phyloP scores from a whole-genome alignment of 2,113 vertebrate genomes.

The Platycercus adscitus region DNA sequence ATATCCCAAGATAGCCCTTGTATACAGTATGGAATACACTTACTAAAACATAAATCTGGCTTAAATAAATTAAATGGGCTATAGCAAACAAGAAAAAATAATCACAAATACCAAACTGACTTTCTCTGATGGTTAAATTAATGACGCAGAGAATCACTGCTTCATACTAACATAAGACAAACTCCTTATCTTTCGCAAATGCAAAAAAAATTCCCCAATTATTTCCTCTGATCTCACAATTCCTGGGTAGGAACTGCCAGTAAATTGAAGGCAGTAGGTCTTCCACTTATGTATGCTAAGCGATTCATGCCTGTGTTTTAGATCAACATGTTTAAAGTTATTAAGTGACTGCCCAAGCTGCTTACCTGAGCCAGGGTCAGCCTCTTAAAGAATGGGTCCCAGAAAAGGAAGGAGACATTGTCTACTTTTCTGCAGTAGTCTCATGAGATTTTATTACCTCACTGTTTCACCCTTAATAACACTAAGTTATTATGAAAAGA shows the following conservation, averaged over 20 bases:
- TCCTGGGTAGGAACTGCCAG: background rate
- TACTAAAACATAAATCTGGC: background rate
- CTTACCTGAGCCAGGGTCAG: background rate
- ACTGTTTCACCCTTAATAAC: background rate
- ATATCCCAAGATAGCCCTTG: background rate
- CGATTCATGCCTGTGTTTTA: background rate
- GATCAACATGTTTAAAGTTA: background rate
- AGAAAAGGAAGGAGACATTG: background rate
- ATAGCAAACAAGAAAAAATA: background rate
- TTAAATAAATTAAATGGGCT: background rate
- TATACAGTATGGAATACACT: background rate
- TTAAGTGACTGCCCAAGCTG: background rate
- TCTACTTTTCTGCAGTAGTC: background rate
- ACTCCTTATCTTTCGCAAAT: background rate
- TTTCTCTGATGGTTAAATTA: background rate
- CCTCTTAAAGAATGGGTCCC: background rate
- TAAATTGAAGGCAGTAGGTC: background rate
- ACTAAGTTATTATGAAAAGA: background rate
- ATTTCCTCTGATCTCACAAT: background rate
- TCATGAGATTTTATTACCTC: background rate
- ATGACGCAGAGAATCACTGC: background rate
- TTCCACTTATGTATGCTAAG: background rate
- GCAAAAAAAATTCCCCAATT: rapidly evolving
- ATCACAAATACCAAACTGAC: background rate
- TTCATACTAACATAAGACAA: background rate